Percentiles rank a stretch among this genome's conserved stretches.
These are phyloP conservation scores for Pasiphila rectangulata DNA, from an alignment of 2,888 invertebrate genomes.

Conservation along the genomic window DNA sequence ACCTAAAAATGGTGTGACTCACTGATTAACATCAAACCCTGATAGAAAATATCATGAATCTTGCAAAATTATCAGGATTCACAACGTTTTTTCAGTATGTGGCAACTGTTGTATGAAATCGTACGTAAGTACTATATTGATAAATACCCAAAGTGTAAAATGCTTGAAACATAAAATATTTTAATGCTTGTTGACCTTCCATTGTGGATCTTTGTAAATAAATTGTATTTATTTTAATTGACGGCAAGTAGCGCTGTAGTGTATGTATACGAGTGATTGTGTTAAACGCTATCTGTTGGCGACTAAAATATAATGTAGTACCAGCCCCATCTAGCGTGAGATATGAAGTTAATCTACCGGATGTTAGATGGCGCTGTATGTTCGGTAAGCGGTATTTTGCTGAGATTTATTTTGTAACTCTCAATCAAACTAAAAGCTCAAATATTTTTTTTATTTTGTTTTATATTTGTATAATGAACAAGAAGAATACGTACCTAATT, in stretches of 20 bases:
- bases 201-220: constrained; percentile 34
- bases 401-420: constrained; percentile 25
- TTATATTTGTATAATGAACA: constrained; percentile 21
- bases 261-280: constrained; percentile 37
- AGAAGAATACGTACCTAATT: constrained; percentile 20
- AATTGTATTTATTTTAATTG: constrained; percentile 33
- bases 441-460: constrained; percentile 3
- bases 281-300: constrained; percentile 36
- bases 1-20: constrained; percentile 2
- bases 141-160: constrained; percentile 23
- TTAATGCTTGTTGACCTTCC: constrained; percentile 32
- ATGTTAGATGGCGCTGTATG: constrained; percentile 37
- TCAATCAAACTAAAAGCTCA: constrained; percentile 29
- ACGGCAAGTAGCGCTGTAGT: constrained; percentile 37
- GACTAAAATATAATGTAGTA: constrained; percentile 27
- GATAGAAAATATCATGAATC: background rate
- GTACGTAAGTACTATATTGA: constrained; percentile 22
- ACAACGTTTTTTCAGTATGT: constrained; percentile 1
- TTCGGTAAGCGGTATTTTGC: constrained; percentile 28
- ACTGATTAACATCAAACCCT: background rate
- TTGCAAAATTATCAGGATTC: background rate
- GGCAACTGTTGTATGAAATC: background rate
- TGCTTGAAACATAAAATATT: constrained; percentile 30
- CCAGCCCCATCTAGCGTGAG: constrained; percentile 27
- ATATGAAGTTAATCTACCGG: constrained; percentile 25